These are phyloP conservation scores for Pyrochroa serraticornis DNA, from an alignment of 2,888 invertebrate genomes.

Conservation along the genomic window DNA sequence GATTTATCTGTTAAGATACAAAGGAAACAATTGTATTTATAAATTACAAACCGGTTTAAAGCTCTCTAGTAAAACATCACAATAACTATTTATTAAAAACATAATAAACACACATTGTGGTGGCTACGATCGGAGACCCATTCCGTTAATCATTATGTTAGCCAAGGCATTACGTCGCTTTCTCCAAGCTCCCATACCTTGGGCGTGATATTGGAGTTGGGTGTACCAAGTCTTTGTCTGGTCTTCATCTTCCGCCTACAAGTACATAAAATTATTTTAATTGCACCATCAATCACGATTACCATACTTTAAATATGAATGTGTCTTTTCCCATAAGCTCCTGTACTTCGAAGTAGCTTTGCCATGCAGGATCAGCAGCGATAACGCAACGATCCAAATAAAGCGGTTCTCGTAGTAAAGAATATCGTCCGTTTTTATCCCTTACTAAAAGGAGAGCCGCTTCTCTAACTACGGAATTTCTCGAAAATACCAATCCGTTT, in stretches of 20 bases:
- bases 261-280: conserved; percentile 15
- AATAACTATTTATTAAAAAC: conserved; percentile 18
- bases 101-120: not conserved
- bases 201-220: conserved; percentile 87
- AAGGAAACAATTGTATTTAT: conserved; percentile 17
- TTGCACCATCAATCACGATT: not conserved
- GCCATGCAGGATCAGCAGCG: conserved; percentile 86
- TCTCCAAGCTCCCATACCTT: conserved; percentile 92
- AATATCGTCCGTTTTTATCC: conserved; percentile 89
- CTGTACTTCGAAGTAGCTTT: conserved; percentile 94
- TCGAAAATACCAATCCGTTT: conserved; percentile 65
- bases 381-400: conserved; percentile 91
- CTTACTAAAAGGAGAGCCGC: conserved; percentile 86
- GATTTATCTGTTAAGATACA: conserved; percentile 13
- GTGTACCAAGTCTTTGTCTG: conserved; percentile 90
- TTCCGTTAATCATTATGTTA: conserved; percentile 96
- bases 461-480: conserved; percentile 79
- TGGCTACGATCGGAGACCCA: conserved; percentile 59
- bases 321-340: conserved; percentile 92
- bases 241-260: conserved; percentile 87
- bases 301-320: conserved; percentile 88
- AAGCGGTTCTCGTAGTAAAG: conserved; percentile 86
- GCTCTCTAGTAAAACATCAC: conserved; percentile 27
- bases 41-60: conserved; percentile 32
- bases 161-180: conserved; percentile 90